Evolutionary conservation across 2,113 vertebrate genomes (phyloP).

Genomic region (Malurus cyaneus): DNA sequence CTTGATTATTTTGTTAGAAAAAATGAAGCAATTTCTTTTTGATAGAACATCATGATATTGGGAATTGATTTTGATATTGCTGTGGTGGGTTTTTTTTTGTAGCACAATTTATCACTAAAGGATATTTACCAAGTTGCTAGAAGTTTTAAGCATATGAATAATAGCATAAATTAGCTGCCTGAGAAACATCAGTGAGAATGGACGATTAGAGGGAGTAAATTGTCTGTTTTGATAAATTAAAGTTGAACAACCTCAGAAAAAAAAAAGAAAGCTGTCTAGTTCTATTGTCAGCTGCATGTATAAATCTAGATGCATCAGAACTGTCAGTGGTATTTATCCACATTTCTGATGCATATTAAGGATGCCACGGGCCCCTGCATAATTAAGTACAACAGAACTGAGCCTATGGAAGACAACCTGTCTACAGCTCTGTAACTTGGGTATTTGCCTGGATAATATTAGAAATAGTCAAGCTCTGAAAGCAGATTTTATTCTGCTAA

Average conservation of each 20-base stretch:
- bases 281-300: background rate
- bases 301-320: background rate
- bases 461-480: background rate
- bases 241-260: background rate
- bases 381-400: background rate
- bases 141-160: background rate
- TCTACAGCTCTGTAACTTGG: background rate
- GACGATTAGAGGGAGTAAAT: background rate
- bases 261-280: background rate
- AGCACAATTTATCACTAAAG: background rate
- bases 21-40: background rate
- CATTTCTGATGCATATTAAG: background rate
- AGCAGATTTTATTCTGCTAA: background rate
- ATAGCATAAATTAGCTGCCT: conserved; percentile 17
- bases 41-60: background rate
- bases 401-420: background rate
- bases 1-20: background rate
- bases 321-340: background rate
- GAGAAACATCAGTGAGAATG: background rate
- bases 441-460: background rate
- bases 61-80: background rate
- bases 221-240: conserved; percentile 8
- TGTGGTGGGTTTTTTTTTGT: background rate
- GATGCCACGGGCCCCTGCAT: background rate
- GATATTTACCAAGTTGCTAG: background rate